Base-by-base conservation (phyloP, 2,113 vertebrate genomes). In the Acanthochromis polyacanthus region DNA sequence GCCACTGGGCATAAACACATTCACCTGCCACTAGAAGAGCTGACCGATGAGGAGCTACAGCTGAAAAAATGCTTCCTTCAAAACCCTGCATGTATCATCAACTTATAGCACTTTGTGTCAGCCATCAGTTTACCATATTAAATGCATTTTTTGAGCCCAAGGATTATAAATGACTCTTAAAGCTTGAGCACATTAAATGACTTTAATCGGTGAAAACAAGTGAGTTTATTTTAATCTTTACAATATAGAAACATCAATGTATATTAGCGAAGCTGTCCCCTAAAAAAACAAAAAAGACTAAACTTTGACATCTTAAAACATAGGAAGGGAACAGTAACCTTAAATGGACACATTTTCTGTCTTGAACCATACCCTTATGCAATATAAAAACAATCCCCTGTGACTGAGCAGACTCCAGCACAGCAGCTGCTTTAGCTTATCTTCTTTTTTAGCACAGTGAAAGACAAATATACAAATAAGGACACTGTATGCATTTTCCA, bases 11-110 rank as follows among this genome's bases (percentile, higher is more conserved):
- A 36, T 8, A 8, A 36, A 36, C 7, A 9, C 32, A 36, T 36
- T 36, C 7, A 36, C 32, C 51, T 66, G n/a, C 48, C 22, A 36
- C 48, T 59, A 58, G 60, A 75, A 53, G 51, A 83, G 62, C 58
- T 51, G 52, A 80, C 40, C 6, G 7, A 36, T 10, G 32, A 28
- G 23, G 32, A 32, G 66, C 43, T 63, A 50, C 48, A 51, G 59
- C 22, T 36, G 32, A 36, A 2, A 36, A 36, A 1, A 36, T 8
- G 32, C 11, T 67, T 30, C 51, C 32, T 28, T 55, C 23, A 19
- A 60, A 63, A 45, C 16, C 36, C 25, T 69, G 46, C 36, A 36
- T 32, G 38, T 28, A 4, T 16, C 20, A 20, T 55, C 1, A 56
- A 62, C 23, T 43, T 4, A 12, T 56, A 36, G 23, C 1, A 60